phyloP scores from a whole-genome alignment of 2,888 invertebrate species.

The Silvanus unidentatus region DNA sequence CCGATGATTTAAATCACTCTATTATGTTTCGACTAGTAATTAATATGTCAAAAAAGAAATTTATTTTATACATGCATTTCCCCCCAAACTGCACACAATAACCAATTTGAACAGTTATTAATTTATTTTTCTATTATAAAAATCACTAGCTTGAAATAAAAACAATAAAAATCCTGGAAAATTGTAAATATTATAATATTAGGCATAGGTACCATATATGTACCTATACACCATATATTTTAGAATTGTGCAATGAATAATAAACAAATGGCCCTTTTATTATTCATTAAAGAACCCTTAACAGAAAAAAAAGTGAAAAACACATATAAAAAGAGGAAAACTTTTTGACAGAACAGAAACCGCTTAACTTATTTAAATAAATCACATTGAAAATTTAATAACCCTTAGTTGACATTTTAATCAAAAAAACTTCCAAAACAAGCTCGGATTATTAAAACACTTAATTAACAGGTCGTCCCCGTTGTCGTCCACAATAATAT shows the following conservation, averaged over 20 bases:
- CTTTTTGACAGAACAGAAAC: slow-evolving; percentile 15
- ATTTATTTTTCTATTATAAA: neutral
- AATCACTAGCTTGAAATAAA: neutral
- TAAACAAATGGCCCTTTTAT: too few relatives aligned
- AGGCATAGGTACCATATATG: too few relatives aligned
- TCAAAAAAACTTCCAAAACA: slow-evolving; percentile 23
- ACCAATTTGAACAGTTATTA: neutral
- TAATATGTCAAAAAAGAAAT: slow-evolving; percentile 1
- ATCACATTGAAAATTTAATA: slow-evolving; percentile 22
- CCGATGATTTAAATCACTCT: too few relatives aligned
- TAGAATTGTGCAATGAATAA: too few relatives aligned
- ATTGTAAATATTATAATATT: too few relatives aligned
- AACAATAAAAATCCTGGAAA: too few relatives aligned
- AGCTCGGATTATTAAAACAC: slow-evolving; percentile 21
- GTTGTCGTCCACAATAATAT: slow-evolving; percentile 2
- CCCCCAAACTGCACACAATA: neutral
- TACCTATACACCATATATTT: too few relatives aligned
- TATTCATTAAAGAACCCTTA: neutral
- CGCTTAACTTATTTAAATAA: slow-evolving; percentile 20
- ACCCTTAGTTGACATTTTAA: slow-evolving; percentile 21
- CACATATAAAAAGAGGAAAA: slow-evolving; percentile 13
- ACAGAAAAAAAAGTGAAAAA: too few relatives aligned
- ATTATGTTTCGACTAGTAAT: neutral
- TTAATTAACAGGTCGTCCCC: slow-evolving; percentile 24
- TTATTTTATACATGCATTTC: neutral